These are phyloP conservation scores for Bufo gargarizans DNA, from an alignment of 2,113 vertebrate genomes.

Conservation along the genomic window DNA sequence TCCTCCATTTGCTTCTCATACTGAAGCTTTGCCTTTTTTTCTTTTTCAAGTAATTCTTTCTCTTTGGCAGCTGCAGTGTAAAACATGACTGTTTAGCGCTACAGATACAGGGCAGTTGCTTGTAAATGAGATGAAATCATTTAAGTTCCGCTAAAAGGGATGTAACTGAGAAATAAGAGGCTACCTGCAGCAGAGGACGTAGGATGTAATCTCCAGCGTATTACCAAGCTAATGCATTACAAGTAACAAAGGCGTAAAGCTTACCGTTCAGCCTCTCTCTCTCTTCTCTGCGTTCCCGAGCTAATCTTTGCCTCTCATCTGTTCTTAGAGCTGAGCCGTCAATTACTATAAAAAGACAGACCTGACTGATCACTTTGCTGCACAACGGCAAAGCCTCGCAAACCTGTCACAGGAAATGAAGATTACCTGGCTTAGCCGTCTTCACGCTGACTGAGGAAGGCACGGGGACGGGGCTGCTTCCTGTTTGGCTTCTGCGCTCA, in stretches of 20 bases:
- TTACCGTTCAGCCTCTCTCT: slow-evolving; percentile 86
- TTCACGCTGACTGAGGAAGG: slow-evolving; percentile 65
- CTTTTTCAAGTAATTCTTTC: slow-evolving; percentile 88
- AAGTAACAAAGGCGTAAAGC: slow-evolving; percentile 39
- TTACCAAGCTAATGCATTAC: not conserved
- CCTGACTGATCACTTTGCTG: slow-evolving; percentile 16
- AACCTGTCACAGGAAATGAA: not conserved
- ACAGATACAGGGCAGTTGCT: not conserved
- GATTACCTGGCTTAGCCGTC: slow-evolving; percentile 84
- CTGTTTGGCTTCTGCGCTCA: slow-evolving; percentile 82
- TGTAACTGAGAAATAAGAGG: not conserved
- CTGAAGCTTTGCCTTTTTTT: slow-evolving; percentile 86
- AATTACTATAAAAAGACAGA: slow-evolving; percentile 77
- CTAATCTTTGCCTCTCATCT: slow-evolving; percentile 88
- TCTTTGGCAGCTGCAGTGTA: slow-evolving; percentile 80
- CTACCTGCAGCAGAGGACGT: not conserved
- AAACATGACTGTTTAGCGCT: slow-evolving; percentile 36
- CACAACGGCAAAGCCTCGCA: not conserved
- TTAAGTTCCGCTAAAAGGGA: slow-evolving; percentile 11
- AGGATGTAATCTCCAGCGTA: not conserved
- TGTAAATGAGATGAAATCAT: not conserved
- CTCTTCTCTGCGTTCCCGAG: slow-evolving; percentile 90
- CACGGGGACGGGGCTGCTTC: slow-evolving; percentile 68
- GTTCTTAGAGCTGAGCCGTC: slow-evolving; percentile 86
- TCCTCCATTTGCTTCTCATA: slow-evolving; percentile 92